Base-by-base conservation (phyloP, 2,113 vertebrate genomes). In the Nothoprocta perdicaria region DNA sequence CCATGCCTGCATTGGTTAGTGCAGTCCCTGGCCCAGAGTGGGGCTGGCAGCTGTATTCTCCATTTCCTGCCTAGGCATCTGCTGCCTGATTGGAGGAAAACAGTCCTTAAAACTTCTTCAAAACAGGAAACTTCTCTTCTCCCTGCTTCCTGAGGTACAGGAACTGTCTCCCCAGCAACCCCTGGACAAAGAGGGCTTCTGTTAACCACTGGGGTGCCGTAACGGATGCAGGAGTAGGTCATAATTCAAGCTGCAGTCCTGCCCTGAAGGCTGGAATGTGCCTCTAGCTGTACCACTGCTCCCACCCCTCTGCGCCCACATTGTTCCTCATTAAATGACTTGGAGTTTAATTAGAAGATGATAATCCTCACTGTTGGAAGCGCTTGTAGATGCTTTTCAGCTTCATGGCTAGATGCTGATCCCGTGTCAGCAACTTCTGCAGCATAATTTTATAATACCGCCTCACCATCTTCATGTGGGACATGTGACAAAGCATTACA, bases 81-180 rank as follows among this genome's bases (percentile, higher is more conserved):
- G 97, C 97, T 96, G 98, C 97, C 97, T 93, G 98, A 98, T 97
- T 98, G 98, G 98, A 98, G 98, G 98, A 98, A 98, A 99, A 97
- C 94, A 97, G 97, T 95, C 97, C 98, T 98, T 98, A 97, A 97
- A 96, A 97, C 98, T 98, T 98, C 98, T 98, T 98, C 98, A 99
- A 99, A 99, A 99, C 99, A 99, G 99, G 99, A 99, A 99, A 98
- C 97, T 98, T 98, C 97, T 98, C 94, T 94, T 94, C 98, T 99
- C 98, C 97, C 98, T 97, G 98, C 98, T 99, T 99, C 99, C 99
- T 99, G 98, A 98, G 98, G 98, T 98, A 98, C 98, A 98, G 98
- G 98, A 98, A 98, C 97, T 88, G 97, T 99, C 98, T 98, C 99
- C 98, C 96, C 98, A 98, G 98, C 98, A 99, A 99, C 98, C 97